These are phyloP conservation scores for Mizuhopecten yessoensis DNA, from an alignment of 1,140 invertebrate species.

Conservation along the genomic window DNA sequence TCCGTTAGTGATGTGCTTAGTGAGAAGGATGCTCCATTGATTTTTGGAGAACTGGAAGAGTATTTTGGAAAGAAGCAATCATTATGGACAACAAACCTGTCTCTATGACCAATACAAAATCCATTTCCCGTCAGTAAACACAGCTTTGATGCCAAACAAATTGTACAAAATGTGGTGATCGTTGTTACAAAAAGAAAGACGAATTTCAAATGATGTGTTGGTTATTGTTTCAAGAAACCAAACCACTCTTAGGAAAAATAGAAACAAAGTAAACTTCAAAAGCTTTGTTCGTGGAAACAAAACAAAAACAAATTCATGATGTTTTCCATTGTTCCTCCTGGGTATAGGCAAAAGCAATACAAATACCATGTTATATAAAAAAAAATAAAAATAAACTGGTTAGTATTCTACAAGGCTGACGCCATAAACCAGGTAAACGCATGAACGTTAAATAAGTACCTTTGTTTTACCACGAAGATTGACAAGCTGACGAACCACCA, in stretches of 20 bases:
- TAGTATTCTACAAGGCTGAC: too few relatives aligned
- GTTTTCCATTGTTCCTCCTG: not conserved
- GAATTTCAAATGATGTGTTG: not conserved
- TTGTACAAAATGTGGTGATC: not conserved
- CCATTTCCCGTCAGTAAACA: not conserved
- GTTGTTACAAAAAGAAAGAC: not conserved
- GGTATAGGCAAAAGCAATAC: too few relatives aligned
- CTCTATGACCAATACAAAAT: not conserved
- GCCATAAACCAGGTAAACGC: not conserved
- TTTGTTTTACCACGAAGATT: not conserved
- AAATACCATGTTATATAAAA: too few relatives aligned
- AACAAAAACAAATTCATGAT: not conserved
- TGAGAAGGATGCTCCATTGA: not conserved
- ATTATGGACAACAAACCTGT: constrained; percentile 18
- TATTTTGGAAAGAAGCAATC: constrained; percentile 25
- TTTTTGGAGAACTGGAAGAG: not conserved
- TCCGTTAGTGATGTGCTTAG: not conserved
- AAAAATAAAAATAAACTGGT: too few relatives aligned
- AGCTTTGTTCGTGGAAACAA: too few relatives aligned
- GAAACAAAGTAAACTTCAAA: too few relatives aligned
- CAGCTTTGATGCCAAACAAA: not conserved
- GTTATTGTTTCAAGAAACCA: not conserved
- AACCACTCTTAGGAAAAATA: not conserved
- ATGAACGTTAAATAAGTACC: not conserved
- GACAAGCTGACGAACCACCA: not conserved